Conservation (phyloP, 2,888 invertebrate genomes). For the Spilarctia lutea region DNA sequence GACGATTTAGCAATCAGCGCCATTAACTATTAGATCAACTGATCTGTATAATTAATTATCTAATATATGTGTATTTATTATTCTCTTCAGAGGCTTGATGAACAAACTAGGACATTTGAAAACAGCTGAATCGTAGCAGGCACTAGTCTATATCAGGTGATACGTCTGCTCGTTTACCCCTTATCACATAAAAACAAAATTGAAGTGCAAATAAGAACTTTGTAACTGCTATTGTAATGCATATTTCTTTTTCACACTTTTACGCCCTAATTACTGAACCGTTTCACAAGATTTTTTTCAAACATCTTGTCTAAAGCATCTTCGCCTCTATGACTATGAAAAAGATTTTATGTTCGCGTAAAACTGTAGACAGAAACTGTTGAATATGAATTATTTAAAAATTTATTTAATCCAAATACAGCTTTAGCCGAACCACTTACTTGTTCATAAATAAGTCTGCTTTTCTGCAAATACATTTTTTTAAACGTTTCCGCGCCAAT, state of each 20-base stretch:
- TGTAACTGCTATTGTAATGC: background rate
- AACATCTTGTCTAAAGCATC: background rate
- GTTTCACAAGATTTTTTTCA: background rate
- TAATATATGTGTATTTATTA: background rate
- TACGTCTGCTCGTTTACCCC: no score
- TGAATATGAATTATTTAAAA: background rate
- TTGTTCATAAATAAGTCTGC: background rate
- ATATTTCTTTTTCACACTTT: background rate
- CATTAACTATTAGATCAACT: no score
- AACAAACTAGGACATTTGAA: background rate
- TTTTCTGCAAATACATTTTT: slow-evolving; percentile 1
- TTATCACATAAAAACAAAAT: no score
- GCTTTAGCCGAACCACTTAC: background rate
- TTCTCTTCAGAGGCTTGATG: background rate
- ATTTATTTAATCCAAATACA: background rate
- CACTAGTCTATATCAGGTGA: no score
- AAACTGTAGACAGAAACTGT: background rate
- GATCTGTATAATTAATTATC: no score
- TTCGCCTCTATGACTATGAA: background rate
- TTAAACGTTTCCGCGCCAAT: slow-evolving; percentile 8
- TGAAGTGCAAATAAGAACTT: background rate
- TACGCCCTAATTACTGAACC: background rate
- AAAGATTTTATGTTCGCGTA: no score
- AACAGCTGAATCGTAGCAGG: no score
- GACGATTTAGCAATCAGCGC: no score